Evolutionary conservation across 92 coral and sea anemone species (phyloP).

Genomic region (Heliopora coerulea): DNA sequence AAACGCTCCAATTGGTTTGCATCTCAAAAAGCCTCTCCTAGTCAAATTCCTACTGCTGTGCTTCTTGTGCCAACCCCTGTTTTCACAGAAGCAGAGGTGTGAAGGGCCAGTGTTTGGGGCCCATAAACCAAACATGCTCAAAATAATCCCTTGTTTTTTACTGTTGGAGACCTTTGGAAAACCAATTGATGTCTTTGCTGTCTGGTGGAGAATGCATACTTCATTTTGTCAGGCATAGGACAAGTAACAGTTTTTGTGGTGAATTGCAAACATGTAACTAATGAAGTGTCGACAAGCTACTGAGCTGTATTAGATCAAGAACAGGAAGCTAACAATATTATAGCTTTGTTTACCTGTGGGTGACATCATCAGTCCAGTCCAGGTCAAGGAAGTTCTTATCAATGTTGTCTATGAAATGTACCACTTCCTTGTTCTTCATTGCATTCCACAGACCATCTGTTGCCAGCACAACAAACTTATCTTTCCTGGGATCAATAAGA

Average conservation of each 20-base stretch:
- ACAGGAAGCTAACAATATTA: too few species aligned
- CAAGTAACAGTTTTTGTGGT: too few species aligned
- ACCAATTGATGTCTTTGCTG: too few species aligned
- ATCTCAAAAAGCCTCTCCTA: slow-evolving; percentile 5
- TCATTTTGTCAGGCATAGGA: too few species aligned
- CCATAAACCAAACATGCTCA: not conserved
- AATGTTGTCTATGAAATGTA: slow-evolving; percentile 72
- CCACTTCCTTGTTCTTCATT: slow-evolving; percentile 85
- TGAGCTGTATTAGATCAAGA: too few species aligned
- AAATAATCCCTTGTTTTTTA: too few species aligned
- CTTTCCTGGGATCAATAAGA: slow-evolving; percentile 68
- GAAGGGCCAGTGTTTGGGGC: slow-evolving; percentile 5
- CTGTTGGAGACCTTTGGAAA: too few species aligned
- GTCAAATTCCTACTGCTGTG: slow-evolving; percentile 9
- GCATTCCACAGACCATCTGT: slow-evolving; percentile 97
- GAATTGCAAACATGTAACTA: too few species aligned
- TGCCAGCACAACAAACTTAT: slow-evolving; percentile 80
- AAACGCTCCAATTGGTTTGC: slow-evolving; percentile 5
- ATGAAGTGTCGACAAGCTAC: too few species aligned
- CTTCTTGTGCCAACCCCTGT: slow-evolving; percentile 7
- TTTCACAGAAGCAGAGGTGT: slow-evolving; percentile 6
- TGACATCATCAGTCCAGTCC: slow-evolving; percentile 69
- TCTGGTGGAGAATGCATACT: too few species aligned
- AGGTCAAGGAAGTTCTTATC: slow-evolving; percentile 66
- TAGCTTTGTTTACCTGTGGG: slow-evolving; percentile 82